Conservation (phyloP, 2,888 invertebrate species). For the Diaprepes abbreviatus region DNA sequence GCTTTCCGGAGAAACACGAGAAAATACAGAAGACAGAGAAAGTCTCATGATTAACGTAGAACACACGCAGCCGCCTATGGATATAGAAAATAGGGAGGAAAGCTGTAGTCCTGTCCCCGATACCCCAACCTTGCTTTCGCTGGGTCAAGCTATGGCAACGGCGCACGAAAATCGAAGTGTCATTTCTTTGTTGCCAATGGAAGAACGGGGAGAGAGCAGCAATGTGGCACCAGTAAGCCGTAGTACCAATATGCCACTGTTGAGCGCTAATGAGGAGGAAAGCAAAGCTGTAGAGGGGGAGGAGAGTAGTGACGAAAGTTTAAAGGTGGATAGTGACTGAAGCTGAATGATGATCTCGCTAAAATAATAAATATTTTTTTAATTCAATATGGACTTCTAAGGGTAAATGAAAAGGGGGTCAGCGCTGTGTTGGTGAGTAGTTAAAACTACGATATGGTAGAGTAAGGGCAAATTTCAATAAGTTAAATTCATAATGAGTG, state of each 20-base stretch:
- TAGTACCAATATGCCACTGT: conserved; percentile 2
- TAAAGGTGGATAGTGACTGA: conserved; percentile 48
- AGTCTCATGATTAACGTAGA: conserved; percentile 29
- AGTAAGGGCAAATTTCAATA: background rate
- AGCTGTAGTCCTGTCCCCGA: conserved; percentile 54
- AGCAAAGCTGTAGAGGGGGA: background rate
- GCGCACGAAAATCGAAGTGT: conserved; percentile 5
- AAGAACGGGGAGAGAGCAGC: background rate
- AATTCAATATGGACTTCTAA: background rate
- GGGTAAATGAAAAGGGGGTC: background rate
- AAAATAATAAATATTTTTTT: conserved; percentile 24
- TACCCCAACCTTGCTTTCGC: conserved; percentile 40
- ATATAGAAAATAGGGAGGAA: conserved; percentile 43
- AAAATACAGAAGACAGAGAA: conserved; percentile 1
- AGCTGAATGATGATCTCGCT: conserved; percentile 45
- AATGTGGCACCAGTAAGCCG: background rate
- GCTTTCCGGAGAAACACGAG: conserved; percentile 19
- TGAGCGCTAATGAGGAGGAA: conserved; percentile 7
- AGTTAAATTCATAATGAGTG: background rate
- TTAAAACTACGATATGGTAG: background rate
- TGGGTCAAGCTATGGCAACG: conserved; percentile 32
- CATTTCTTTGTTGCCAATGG: conserved; percentile 13
- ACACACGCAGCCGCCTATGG: conserved; percentile 14
- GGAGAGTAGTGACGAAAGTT: conserved; percentile 45
- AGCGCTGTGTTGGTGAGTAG: background rate